These are phyloP conservation scores for Himalopsyche tibetana DNA, from an alignment of 2,888 invertebrate species.

Conservation along the genomic window DNA sequence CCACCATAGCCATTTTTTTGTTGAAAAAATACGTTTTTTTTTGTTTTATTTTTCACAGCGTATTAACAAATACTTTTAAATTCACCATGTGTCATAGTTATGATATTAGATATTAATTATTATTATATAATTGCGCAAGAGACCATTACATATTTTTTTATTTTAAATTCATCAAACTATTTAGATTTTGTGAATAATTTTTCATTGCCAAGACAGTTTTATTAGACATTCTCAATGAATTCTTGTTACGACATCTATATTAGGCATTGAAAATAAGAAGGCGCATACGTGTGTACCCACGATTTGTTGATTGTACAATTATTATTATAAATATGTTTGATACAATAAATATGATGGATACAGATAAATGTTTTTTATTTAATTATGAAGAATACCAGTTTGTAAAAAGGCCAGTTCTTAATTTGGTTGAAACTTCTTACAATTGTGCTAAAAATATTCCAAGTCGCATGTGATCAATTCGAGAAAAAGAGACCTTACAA, in stretches of 20 bases:
- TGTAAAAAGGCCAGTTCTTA: too few species aligned
- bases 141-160: neutral
- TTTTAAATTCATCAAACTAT: conserved; percentile 47
- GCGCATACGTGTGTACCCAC: neutral
- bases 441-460: too few species aligned
- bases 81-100: conserved; percentile 41
- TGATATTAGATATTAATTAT: conserved; percentile 37
- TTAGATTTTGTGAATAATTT: conserved; percentile 66
- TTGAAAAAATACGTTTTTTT: neutral
- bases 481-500: too few species aligned
- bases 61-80: conserved; percentile 39
- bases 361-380: conserved; percentile 37
- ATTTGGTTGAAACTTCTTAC: too few species aligned
- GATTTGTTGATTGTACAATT: conserved; percentile 32
- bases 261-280: conserved; percentile 49
- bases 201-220: conserved; percentile 63
- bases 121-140: conserved; percentile 1
- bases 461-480: too few species aligned
- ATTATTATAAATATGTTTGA: conserved; percentile 22
- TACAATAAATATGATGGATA: conserved; percentile 29
- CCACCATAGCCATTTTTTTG: too few species aligned
- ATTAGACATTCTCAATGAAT: conserved; percentile 60
- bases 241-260: conserved; percentile 65
- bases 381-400: neutral
- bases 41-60: conserved; percentile 26